A percentile compares a stretch with the other conserved stretches of the same genome.
These are phyloP conservation scores for Malacoctenus gilli DNA, from an alignment of 2,797 vertebrate genomes.

Conservation along the genomic window DNA sequence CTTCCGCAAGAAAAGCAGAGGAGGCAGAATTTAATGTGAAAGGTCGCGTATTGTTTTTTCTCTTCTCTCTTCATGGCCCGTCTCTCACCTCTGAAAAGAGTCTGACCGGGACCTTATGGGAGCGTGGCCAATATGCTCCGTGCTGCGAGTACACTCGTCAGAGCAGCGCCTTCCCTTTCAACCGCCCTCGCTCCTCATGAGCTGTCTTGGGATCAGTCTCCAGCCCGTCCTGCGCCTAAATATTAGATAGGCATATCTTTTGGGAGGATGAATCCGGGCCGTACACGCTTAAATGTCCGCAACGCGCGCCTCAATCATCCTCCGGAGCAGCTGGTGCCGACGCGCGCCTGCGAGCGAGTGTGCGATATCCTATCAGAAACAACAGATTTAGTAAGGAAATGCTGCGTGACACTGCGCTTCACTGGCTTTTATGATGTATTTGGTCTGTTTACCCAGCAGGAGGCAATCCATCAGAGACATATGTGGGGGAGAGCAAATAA, in stretches of 20 bases:
- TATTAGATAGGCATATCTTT: slow-evolving; percentile 35
- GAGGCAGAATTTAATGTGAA: not conserved
- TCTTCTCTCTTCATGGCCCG: slow-evolving; percentile 41
- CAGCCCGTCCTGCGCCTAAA: slow-evolving; percentile 20
- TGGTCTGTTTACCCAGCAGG: slow-evolving; percentile 46
- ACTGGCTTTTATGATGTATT: slow-evolving; percentile 53
- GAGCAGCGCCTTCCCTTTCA: slow-evolving; percentile 6
- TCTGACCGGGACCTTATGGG: slow-evolving; percentile 48
- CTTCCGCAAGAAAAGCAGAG: slow-evolving; percentile 57
- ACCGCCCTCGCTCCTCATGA: slow-evolving; percentile 16
- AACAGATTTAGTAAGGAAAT: slow-evolving; percentile 59
- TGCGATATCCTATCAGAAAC: slow-evolving; percentile 40
- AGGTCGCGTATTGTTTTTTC: slow-evolving; percentile 64
- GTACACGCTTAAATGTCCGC: slow-evolving; percentile 4
- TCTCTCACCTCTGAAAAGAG: slow-evolving; percentile 44
- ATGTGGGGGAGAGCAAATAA: slow-evolving; percentile 27
- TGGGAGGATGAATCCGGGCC: slow-evolving; percentile 26
- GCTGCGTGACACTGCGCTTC: slow-evolving; percentile 43
- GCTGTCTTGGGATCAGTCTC: slow-evolving; percentile 22
- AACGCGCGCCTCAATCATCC: slow-evolving; percentile 15
- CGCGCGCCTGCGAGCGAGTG: slow-evolving; percentile 25
- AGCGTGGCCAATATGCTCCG: slow-evolving; percentile 15
- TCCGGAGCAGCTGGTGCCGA: slow-evolving; percentile 35
- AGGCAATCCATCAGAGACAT: slow-evolving; percentile 36
- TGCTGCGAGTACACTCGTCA: slow-evolving; percentile 33